Conservation (phyloP, 2,113 vertebrate genomes). For the Pseudorhombus dupliciocellatus region DNA sequence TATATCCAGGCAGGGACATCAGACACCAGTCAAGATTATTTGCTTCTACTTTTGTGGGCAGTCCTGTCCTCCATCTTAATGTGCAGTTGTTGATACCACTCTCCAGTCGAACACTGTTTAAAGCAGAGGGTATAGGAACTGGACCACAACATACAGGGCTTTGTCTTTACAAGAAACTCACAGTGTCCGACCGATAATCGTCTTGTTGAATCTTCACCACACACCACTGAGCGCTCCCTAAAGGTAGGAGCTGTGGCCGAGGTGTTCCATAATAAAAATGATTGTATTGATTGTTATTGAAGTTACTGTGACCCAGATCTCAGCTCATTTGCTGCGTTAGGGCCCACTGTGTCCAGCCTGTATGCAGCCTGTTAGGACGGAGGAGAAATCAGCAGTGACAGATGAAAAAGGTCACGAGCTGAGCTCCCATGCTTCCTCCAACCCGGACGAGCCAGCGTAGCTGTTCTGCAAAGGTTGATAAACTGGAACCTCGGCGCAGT, state of each 20-base stretch:
- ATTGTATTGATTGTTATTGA: too few species aligned
- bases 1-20: too few species aligned
- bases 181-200: too few species aligned
- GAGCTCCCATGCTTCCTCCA: constrained; percentile 20
- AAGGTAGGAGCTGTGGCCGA: too few species aligned
- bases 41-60: too few species aligned
- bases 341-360: not conserved
- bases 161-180: not conserved
- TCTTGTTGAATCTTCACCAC: too few species aligned
- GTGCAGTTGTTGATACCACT: too few species aligned
- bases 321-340: not conserved
- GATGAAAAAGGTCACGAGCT: constrained; percentile 37
- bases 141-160: not conserved
- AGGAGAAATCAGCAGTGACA: constrained; percentile 25
- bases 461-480: constrained; percentile 37
- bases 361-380: not conserved
- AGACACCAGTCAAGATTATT: too few species aligned
- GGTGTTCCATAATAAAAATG: too few species aligned
- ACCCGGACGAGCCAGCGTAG: not conserved
- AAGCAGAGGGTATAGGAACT: not conserved
- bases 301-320: not conserved
- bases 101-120: not conserved
- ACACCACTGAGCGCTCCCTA: not conserved
- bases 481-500: constrained; percentile 20
- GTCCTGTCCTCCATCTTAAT: too few species aligned